phyloP scores from a whole-genome alignment of 2,113 vertebrate genomes.

The Stercorarius parasiticus region DNA sequence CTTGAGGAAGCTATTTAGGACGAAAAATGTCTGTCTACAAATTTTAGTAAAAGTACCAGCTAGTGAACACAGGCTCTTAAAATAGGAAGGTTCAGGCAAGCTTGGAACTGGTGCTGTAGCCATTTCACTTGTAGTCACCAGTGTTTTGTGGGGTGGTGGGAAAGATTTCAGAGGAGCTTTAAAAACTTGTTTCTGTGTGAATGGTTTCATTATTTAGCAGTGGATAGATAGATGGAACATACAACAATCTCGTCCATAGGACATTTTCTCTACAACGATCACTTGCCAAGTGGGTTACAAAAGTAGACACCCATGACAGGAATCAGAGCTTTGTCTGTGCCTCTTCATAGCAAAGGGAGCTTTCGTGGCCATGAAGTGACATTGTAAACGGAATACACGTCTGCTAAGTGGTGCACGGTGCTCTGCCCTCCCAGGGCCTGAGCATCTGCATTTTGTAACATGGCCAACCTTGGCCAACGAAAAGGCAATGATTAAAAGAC shows the following conservation, averaged over 20 bases:
- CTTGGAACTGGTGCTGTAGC: background rate
- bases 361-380: background rate
- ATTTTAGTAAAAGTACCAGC: background rate
- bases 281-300: slow-evolving; percentile 19
- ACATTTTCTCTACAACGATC: slow-evolving; percentile 6
- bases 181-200: slow-evolving; percentile 39
- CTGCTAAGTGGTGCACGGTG: background rate
- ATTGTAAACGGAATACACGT: background rate
- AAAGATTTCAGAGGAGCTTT: background rate
- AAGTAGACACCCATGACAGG: background rate
- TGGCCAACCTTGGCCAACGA: background rate
- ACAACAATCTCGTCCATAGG: slow-evolving; percentile 4
- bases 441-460: background rate
- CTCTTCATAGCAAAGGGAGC: slow-evolving; percentile 26
- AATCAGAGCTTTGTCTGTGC: slow-evolving; percentile 23
- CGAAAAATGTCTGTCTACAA: background rate
- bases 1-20: background rate
- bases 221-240: background rate
- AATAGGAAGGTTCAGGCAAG: background rate
- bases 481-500: background rate
- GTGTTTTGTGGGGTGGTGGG: background rate
- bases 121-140: background rate
- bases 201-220: slow-evolving; percentile 26
- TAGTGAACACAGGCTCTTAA: background rate
- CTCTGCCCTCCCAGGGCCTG: too few species aligned